Base-by-base conservation (phyloP, 2,797 vertebrate genomes). In the Cygnus olor region DNA sequence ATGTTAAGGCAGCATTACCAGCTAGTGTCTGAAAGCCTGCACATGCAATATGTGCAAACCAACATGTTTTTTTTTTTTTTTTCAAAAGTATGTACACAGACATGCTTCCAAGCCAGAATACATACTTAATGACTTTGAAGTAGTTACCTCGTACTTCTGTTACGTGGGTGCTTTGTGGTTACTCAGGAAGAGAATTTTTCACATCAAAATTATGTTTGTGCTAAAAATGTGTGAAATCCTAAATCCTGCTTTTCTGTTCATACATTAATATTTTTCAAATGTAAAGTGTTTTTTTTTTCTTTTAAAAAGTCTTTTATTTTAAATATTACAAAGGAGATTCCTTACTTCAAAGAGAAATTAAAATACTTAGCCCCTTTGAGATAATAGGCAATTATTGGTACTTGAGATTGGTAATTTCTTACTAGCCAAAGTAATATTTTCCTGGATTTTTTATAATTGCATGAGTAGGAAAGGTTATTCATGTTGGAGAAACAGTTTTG, bases 11-110 rank as follows among this genome's bases (percentile, higher is more conserved):
- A 94, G 97, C 95, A 96, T 97, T 98, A 95, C 97, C 96, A 95
- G 3, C 95, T 97, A 93, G 97, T 97, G 97, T 98, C 97, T 98
- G 97, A 97, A 97, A 98, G 97, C 80, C 95, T 97, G 94, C 97
- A 97, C 96, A 97, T 97, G 96, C 97, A 97, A 27, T 51, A 51
- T 51, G 49, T 51, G 49, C 49, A 51, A 51, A 51, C 49, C 49
- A 98, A 97, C 96, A 94, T 96, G 90, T 95, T 97, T 89, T 3
- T 34, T 60, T 36, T 8, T 19, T 21, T 83, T 45, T 40, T 83
- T 87, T 49, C 3, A 25, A 86, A 64, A 30, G 16, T 68, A 21
- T 2, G 2, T 68, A 53, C 68, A 20, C 14, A 3, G 32, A 11
- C 1, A 0, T 32, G 25, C 40, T 89, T 74, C 30, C 56, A 68